Conservation (phyloP, 2,113 vertebrate genomes). For the Buteo buteo region DNA sequence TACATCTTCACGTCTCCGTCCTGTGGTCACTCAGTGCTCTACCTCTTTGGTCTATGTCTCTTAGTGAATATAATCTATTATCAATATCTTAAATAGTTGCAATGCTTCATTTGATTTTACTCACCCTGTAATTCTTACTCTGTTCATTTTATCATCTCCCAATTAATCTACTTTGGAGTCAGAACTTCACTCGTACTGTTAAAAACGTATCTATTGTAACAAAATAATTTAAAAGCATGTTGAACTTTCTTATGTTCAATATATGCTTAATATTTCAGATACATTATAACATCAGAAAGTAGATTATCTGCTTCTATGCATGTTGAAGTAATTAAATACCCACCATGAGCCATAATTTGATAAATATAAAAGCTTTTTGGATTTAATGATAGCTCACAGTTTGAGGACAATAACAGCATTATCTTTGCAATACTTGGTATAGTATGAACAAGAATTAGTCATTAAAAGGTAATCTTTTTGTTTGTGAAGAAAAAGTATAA, state of each 20-base stretch:
- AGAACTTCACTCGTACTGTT: background rate
- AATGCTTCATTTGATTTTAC: background rate
- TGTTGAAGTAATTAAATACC: background rate
- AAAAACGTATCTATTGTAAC: background rate
- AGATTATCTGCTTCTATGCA: background rate
- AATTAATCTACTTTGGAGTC: background rate
- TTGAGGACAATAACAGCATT: background rate
- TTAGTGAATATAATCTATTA: background rate
- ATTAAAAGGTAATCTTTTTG: background rate
- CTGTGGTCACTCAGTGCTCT: background rate
- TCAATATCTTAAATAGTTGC: background rate
- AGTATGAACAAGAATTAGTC: background rate
- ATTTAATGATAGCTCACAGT: background rate
- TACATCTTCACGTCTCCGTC: background rate
- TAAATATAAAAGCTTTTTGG: background rate
- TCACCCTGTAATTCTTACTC: background rate
- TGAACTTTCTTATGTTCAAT: background rate
- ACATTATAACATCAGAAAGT: background rate
- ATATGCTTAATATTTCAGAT: background rate
- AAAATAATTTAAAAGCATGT: background rate
- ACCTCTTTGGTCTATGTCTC: background rate
- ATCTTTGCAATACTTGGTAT: background rate
- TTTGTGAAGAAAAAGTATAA: background rate
- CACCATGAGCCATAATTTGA: background rate
- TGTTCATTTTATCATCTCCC: background rate